phyloP scores from a whole-genome alignment of 1,140 invertebrate species.

The Aphaenogaster rudis region DNA sequence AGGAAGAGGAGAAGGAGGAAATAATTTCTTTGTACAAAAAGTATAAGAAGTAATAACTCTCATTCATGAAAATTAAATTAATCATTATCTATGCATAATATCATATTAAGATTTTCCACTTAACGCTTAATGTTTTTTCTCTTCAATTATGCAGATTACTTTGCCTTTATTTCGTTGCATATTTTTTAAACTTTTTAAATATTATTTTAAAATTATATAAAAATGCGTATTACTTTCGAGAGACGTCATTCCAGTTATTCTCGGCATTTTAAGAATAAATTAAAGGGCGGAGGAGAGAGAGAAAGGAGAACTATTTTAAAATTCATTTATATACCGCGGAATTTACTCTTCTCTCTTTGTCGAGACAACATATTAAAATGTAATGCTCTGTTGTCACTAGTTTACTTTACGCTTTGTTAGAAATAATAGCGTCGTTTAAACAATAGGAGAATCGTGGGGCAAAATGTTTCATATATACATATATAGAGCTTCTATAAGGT shows the following conservation, averaged over 20 bases:
- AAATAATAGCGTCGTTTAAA: slow-evolving; percentile 22
- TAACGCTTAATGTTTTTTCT: not conserved
- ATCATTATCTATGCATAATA: not conserved
- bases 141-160: not conserved
- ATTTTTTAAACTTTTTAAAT: not conserved
- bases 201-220: not conserved
- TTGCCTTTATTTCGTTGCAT: not conserved
- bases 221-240: not conserved
- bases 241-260: not conserved
- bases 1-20: not conserved
- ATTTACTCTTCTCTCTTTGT: not conserved
- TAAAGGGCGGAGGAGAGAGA: not conserved
- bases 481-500: not conserved
- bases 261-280: not conserved
- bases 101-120: not conserved
- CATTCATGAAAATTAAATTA: not conserved
- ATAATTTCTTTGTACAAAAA: not conserved
- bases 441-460: not conserved
- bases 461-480: not conserved
- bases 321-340: slow-evolving; percentile 7
- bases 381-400: not conserved
- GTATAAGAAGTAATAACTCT: not conserved
- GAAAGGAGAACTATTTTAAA: not conserved
- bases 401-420: slow-evolving; percentile 7
- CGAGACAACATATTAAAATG: slow-evolving; percentile 13